Evolutionary conservation across 2,113 vertebrate species (phyloP).

Genomic region (Caranx ignobilis): DNA sequence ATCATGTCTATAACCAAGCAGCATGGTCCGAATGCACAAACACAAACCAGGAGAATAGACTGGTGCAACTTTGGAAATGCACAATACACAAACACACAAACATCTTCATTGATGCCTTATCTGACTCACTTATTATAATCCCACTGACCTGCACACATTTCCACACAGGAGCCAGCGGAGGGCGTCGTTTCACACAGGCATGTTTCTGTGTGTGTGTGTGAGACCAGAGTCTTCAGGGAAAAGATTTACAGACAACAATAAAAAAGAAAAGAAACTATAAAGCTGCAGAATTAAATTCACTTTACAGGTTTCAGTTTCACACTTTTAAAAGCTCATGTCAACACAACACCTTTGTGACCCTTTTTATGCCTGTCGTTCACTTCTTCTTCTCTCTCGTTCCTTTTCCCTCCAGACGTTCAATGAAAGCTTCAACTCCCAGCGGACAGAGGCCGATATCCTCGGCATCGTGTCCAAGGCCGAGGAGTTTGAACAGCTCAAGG

Average conservation of each 20-base stretch:
- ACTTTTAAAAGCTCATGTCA: not conserved
- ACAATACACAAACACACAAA: too few relatives aligned
- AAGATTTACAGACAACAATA: not conserved
- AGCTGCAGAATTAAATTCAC: too few relatives aligned
- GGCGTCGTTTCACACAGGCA: too few relatives aligned
- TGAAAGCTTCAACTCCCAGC: conserved; percentile 94
- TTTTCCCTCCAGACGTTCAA: conserved; percentile 92
- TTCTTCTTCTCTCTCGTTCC: not conserved
- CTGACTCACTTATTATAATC: too few relatives aligned
- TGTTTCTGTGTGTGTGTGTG: not conserved
- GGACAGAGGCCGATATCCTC: conserved; percentile 94
- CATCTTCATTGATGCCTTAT: too few relatives aligned
- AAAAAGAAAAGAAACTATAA: too few relatives aligned
- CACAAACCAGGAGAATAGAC: too few relatives aligned
- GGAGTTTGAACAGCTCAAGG: conserved; percentile 99
- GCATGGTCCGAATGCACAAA: too few relatives aligned
- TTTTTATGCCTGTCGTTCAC: not conserved
- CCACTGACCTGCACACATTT: too few relatives aligned
- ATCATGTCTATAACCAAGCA: not conserved
- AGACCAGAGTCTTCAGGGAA: not conserved
- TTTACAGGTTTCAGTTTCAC: too few relatives aligned
- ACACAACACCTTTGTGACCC: not conserved
- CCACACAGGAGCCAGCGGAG: too few relatives aligned
- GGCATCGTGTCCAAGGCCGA: conserved; percentile 97
- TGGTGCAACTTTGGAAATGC: too few relatives aligned